Conservation (phyloP, 2,797 vertebrate species). For the Allobates femoralis region DNA sequence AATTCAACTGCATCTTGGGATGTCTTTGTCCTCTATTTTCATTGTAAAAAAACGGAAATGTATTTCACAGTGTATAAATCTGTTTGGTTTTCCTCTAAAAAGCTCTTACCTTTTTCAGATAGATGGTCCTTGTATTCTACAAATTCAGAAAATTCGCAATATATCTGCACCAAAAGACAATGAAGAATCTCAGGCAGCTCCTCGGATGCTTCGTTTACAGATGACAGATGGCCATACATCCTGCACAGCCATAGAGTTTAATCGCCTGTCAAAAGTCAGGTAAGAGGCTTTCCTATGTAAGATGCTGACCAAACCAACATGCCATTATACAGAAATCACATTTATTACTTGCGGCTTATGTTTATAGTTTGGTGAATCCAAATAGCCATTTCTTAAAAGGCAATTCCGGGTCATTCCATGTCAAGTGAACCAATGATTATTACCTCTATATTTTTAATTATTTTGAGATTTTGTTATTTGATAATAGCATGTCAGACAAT, state of each 20-base stretch:
- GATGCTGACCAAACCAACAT: not conserved
- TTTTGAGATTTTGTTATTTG: too few relatives aligned
- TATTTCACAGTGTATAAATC: not conserved
- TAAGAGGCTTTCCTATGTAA: slow-evolving; percentile 67
- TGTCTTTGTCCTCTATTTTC: too few relatives aligned
- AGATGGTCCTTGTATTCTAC: slow-evolving; percentile 94
- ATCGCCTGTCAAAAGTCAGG: slow-evolving; percentile 94
- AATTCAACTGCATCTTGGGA: too few relatives aligned
- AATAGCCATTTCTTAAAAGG: not conserved
- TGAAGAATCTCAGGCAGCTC: slow-evolving; percentile 92
- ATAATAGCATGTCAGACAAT: too few relatives aligned
- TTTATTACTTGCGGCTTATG: not conserved
- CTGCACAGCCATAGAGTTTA: slow-evolving; percentile 91
- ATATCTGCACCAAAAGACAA: slow-evolving; percentile 93
- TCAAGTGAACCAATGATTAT: too few relatives aligned
- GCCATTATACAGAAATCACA: not conserved
- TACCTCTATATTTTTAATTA: too few relatives aligned
- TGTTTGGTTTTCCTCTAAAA: slow-evolving; percentile 15
- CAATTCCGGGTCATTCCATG: too few relatives aligned
- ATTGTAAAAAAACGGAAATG: not conserved
- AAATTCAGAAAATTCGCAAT: slow-evolving; percentile 96
- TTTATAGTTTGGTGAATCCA: not conserved
- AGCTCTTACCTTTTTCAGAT: slow-evolving; percentile 77
- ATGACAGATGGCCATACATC: slow-evolving; percentile 95
- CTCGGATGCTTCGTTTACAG: slow-evolving; percentile 94